phyloP scores from a whole-genome alignment of 2,113 vertebrate species.

The Telmatochromis bifrenatus region DNA sequence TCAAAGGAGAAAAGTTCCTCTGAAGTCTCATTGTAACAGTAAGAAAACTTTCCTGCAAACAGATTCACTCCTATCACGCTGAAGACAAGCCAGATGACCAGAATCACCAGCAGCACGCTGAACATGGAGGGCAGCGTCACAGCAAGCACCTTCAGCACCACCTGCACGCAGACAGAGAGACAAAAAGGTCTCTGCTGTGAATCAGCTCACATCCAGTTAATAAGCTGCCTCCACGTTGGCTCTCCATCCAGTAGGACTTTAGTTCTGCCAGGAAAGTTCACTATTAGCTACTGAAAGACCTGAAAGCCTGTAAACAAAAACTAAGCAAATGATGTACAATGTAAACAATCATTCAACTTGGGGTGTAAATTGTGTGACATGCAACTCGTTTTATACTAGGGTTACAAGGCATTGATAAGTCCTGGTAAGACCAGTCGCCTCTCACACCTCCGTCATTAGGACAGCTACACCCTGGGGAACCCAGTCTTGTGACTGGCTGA shows the following conservation, averaged over 20 bases:
- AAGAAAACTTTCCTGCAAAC: constrained; percentile 84
- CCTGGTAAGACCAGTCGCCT: background rate
- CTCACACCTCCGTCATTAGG: background rate
- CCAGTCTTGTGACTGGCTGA: background rate
- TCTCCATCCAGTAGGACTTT: background rate
- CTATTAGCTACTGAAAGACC: background rate
- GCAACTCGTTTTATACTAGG: background rate
- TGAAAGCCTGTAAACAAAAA: background rate
- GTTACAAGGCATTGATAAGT: background rate
- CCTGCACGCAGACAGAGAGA: constrained; percentile 52
- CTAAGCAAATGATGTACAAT: background rate
- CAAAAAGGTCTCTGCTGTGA: background rate
- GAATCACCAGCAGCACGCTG: constrained; percentile 78
- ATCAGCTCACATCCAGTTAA: background rate
- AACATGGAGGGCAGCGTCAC: constrained; percentile 80
- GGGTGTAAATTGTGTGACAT: background rate
- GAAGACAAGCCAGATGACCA: constrained; percentile 90
- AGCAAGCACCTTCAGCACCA: constrained; percentile 80
- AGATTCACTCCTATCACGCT: constrained; percentile 86
- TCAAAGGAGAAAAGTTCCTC: constrained; percentile 12
- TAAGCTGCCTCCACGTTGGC: background rate
- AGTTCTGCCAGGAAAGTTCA: background rate
- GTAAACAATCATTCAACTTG: background rate
- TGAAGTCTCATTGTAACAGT: constrained; percentile 80
- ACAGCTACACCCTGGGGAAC: background rate